Evolutionary conservation across 2,797 vertebrate species (phyloP).

Genomic region (Syngnathus acus): DNA sequence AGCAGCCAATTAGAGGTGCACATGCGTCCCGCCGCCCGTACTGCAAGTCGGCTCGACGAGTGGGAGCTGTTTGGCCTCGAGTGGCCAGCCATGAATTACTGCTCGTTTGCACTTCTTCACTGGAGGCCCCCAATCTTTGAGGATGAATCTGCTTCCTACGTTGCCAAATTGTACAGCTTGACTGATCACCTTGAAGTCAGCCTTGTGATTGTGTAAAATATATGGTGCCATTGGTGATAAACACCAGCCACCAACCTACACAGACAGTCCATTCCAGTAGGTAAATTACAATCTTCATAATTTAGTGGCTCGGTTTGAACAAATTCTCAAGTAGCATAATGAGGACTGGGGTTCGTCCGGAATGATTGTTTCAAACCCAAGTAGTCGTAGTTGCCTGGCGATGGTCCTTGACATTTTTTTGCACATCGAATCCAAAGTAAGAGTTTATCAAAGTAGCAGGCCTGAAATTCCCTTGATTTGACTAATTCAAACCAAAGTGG

Average conservation of each 20-base stretch:
- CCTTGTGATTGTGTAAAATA: background rate
- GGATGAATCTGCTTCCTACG: constrained; percentile 46
- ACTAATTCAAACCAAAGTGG: background rate
- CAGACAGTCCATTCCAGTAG: background rate
- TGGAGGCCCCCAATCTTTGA: constrained; percentile 45
- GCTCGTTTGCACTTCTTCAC: constrained; percentile 43
- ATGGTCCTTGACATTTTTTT: background rate
- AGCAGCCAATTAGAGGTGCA: constrained; percentile 57
- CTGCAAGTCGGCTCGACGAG: constrained; percentile 54
- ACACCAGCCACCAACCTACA: background rate
- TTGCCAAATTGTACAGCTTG: constrained; percentile 40
- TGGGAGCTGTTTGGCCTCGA: constrained; percentile 61
- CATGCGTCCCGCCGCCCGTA: constrained; percentile 56
- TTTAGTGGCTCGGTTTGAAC: background rate
- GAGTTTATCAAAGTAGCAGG: background rate
- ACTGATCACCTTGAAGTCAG: constrained; percentile 24
- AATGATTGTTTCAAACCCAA: background rate
- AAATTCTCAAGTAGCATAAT: background rate
- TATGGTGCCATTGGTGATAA: background rate
- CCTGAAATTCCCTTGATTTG: background rate
- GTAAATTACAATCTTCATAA: background rate
- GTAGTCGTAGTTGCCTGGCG: background rate
- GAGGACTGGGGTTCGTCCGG: background rate
- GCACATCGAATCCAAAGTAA: background rate
- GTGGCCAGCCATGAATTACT: constrained; percentile 51